Evolutionary conservation across 2,113 vertebrate species (phyloP).

Genomic region (Cyprichromis sp.): DNA sequence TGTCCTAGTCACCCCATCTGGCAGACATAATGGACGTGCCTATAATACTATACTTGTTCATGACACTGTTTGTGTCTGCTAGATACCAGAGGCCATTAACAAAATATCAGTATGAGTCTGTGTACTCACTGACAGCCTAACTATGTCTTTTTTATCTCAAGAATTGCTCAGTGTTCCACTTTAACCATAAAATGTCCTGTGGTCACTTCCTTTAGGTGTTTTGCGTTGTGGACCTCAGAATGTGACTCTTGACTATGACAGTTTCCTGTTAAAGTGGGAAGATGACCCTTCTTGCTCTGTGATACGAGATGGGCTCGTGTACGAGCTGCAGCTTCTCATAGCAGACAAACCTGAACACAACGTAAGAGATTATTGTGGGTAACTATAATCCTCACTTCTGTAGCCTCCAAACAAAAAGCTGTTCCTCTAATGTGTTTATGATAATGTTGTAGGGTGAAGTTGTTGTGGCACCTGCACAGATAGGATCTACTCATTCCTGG

Average conservation of each 20-base stretch:
- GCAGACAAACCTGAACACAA: constrained; percentile 3
- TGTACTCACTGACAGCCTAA: neutral
- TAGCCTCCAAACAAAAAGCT: neutral
- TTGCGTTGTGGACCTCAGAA: constrained; percentile 20
- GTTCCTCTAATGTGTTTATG: neutral
- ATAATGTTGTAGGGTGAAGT: constrained; percentile 36
- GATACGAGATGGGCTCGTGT: neutral
- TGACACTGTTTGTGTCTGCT: neutral
- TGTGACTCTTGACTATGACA: neutral
- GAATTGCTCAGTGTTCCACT: neutral
- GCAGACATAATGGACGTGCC: neutral
- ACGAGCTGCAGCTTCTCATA: constrained; percentile 41
- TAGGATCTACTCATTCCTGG: constrained; percentile 33
- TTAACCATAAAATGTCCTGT: neutral
- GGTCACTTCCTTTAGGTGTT: neutral
- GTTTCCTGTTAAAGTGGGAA: constrained; percentile 36
- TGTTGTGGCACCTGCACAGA: neutral
- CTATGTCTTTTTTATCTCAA: neutral
- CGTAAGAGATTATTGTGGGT: neutral
- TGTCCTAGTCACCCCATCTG: neutral
- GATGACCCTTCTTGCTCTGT: constrained; percentile 11
- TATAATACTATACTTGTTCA: neutral
- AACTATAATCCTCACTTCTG: neutral
- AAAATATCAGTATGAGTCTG: neutral
- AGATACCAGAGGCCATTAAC: neutral